Conservation (phyloP, 2,113 vertebrate genomes). For the Mastomys natalensis region DNA sequence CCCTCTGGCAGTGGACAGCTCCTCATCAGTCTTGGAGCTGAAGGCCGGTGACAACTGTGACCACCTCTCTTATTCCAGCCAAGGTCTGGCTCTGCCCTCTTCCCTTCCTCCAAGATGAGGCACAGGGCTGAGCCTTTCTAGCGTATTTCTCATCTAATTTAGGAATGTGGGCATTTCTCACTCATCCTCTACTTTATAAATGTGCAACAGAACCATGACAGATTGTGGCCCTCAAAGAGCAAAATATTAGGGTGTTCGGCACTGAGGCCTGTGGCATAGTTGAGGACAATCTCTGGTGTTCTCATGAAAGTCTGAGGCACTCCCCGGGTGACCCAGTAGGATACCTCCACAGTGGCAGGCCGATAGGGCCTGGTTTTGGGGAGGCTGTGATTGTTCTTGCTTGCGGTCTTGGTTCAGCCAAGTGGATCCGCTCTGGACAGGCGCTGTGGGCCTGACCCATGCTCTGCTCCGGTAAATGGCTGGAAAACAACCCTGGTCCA, state of each 20-base stretch:
- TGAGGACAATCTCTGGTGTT: rapidly evolving
- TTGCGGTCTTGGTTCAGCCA: too few relatives aligned
- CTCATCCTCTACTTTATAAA: neutral
- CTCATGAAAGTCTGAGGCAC: neutral
- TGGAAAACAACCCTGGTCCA: neutral
- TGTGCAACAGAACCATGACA: neutral
- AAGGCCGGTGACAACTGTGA: too few relatives aligned
- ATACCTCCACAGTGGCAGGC: neutral
- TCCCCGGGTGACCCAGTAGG: neutral
- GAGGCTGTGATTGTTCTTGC: rapidly evolving
- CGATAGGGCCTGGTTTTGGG: neutral
- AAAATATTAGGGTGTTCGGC: neutral
- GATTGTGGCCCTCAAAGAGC: neutral
- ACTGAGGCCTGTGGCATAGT: rapidly evolving
- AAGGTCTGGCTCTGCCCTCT: neutral
- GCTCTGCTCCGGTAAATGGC: neutral
- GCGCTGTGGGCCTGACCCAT: too few relatives aligned
- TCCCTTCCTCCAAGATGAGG: neutral
- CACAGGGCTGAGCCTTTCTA: neutral
- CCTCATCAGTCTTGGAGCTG: too few relatives aligned
- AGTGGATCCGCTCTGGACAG: neutral
- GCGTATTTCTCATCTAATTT: neutral
- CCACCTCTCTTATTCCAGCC: too few relatives aligned
- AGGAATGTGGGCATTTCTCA: neutral
- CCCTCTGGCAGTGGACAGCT: neutral